phyloP scores from a whole-genome alignment of 2,797 vertebrate species.

The Sebastes hopkinsi region DNA sequence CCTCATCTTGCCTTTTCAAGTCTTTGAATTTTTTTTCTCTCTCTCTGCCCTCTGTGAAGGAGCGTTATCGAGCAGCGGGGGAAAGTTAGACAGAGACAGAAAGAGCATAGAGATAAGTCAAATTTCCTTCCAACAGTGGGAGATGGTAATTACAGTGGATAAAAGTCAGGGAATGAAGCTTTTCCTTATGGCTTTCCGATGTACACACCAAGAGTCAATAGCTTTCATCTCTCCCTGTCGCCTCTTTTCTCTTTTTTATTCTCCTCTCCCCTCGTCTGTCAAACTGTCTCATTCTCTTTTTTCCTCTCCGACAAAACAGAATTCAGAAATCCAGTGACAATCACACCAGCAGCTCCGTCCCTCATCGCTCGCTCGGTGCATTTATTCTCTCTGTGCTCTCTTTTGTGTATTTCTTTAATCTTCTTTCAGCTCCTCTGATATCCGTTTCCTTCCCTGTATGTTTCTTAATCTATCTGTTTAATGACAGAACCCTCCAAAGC shows the following conservation, averaged over 20 bases:
- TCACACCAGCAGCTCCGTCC: slow-evolving; percentile 3
- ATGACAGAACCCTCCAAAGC: neutral
- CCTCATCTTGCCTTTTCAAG: slow-evolving; percentile 20
- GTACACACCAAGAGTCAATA: slow-evolving; percentile 46
- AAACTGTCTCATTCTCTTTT: slow-evolving; percentile 21
- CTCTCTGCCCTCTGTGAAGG: slow-evolving; percentile 10
- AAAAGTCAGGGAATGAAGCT: slow-evolving; percentile 56
- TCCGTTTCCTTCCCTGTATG: neutral
- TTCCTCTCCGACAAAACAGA: slow-evolving; percentile 7
- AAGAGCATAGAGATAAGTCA: slow-evolving; percentile 50
- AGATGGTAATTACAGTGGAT: slow-evolving; percentile 66
- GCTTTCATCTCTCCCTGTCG: slow-evolving; percentile 44
- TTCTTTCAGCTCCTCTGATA: slow-evolving; percentile 10
- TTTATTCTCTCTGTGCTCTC: neutral
- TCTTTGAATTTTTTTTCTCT: neutral
- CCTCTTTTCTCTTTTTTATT: neutral
- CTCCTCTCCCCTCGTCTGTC: slow-evolving; percentile 10
- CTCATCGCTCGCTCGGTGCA: neutral
- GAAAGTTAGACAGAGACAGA: slow-evolving; percentile 26
- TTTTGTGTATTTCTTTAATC: slow-evolving; percentile 15
- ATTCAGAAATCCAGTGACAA: slow-evolving; percentile 25
- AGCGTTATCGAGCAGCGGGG: slow-evolving; percentile 35
- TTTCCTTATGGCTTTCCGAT: slow-evolving; percentile 47
- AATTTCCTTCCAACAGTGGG: slow-evolving; percentile 44
- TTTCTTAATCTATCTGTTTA: neutral